Evolutionary conservation across 2,113 vertebrate species (phyloP), one percentile per base, ranked within the genome.

Genomic region (Ophthalmolycus amberensis): DNA sequence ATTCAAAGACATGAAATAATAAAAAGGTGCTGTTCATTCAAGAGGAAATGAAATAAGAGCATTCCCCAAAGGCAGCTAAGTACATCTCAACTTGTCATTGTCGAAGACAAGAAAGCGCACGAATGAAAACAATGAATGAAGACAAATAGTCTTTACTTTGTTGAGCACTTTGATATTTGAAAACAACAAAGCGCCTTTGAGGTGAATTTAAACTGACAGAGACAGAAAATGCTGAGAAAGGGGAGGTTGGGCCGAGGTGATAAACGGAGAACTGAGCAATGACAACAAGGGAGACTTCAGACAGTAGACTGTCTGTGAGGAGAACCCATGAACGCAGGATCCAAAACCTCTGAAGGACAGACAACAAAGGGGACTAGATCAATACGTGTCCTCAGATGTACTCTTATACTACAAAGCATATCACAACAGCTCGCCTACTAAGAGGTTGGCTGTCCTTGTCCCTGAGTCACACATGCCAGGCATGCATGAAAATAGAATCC

Each of bases 401-500:
- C 40, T 58, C n/a, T 71, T 38, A 6, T 60, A 62, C 42, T 46
- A 42, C 44, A 56, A 71, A 0, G 27, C 29, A 46, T 48, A 37
- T 62, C 34, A 52, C 22, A n/a, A 65, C n/a, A 59, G 46, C 46
- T 59, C 73, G 25, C 54, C 44, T 12, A 15, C 62, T 25, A 18
- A 40, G 38, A 58, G 54, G 40, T 18, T 22, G 54, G 40, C 22
- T 20, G 67, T 74, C 78, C 68, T 85, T 67, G 78, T 72, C n/a
- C 16, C 37, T n/a, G 59, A 65, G 22, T 59, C 76, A 54, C 75
- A 52, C 32, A 76, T 80, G 54, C 34, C 32, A 22, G 58, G 34
- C 18, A n/a, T 4, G 22, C 48, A 42, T 75, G 60, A 71, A 71
- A 65, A 82, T 76, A 58, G 1, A 80, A 83, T 71, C 58, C 52